Evolutionary conservation across 2,888 invertebrate species (phyloP), one percentile per base, ranked within the genome.

Genomic region (Ypsolopha sequella): DNA sequence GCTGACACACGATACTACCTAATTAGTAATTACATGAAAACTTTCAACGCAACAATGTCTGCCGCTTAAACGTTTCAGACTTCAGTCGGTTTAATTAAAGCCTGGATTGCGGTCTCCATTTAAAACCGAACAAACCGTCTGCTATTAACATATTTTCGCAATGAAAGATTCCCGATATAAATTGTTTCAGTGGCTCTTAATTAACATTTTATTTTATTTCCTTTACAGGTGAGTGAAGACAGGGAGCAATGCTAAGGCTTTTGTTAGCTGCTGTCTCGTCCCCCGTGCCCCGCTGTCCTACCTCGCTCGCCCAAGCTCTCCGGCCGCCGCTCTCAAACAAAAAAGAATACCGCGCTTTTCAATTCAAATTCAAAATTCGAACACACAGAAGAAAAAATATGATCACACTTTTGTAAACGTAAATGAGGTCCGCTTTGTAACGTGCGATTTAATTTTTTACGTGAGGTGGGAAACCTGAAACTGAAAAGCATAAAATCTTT

Each of bases 141-240:
- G 9, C 45, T 45, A 45, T 45, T 33, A 45, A 33, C 34, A 34
- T 45, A n/a, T 11, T 34, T 34, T 10, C 33, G 34, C 45, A 45
- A 45, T 34, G n/a, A 45, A 34, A 45, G 45, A 45, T 45, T 76
- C 73, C 65, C 72, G 65, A 72, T 85, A 80, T 79, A 77, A 82
- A 80, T 80, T 77, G 72, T 72, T 79, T 66, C 84, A 80, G 77
- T 79, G 76, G 71, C 75, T 84, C 75, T 85, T 86, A 85, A 86
- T 86, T 86, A 86, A 86, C 80, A 78, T 81, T 81, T 80, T 78
- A 80, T 80, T 84, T 85, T 85, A 82, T 84, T 82, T 82, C 72
- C 71, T 80, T 85, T 82, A 75, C 84, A 85, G 81, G 82, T 85
- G 84, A 86, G 85, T 85, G 80, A 78, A 70, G 72, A 70, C 67